Evolutionary conservation across 2,113 vertebrate genomes (phyloP).

Genomic region (Halichoeres trimaculatus): DNA sequence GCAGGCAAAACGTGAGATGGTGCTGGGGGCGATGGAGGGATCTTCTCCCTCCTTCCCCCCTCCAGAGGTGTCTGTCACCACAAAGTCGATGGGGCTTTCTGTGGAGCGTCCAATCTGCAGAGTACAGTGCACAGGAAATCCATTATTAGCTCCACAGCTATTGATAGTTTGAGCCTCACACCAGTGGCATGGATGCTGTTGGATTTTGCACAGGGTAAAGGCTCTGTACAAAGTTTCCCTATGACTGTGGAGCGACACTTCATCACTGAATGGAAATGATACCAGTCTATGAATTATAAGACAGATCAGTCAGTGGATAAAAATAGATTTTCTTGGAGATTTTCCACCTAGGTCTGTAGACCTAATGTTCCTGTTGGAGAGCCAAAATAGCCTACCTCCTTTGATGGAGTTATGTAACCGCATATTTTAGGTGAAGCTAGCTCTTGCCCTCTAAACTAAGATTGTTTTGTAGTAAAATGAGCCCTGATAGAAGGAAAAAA

Average conservation of each 20-base stretch:
- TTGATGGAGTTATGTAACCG: constrained; percentile 45
- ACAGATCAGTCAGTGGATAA: constrained; percentile 38
- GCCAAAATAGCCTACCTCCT: constrained; percentile 44
- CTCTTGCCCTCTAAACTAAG: neutral
- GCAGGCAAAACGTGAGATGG: constrained; percentile 98
- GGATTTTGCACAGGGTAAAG: too few relatives aligned
- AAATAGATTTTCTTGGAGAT: constrained; percentile 44
- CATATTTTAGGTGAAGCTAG: constrained; percentile 34
- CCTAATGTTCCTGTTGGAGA: constrained; percentile 6
- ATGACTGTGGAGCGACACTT: neutral
- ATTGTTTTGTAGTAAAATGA: neutral
- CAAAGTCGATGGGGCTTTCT: constrained; percentile 98
- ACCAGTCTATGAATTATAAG: neutral
- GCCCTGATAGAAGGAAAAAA: neutral
- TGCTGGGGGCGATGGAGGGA: constrained; percentile 94
- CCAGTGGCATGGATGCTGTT: neutral
- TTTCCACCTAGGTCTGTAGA: constrained; percentile 10
- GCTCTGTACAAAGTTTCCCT: neutral
- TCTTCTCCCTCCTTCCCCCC: constrained; percentile 86
- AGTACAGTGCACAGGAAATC: neutral
- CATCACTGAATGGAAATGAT: neutral
- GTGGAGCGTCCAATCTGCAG: constrained; percentile 95
- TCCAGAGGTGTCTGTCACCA: constrained; percentile 95
- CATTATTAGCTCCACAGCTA: too few relatives aligned
- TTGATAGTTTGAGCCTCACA: neutral